Evolutionary conservation across 2,113 vertebrate genomes (phyloP).

Genomic region (Sorex araneus): DNA sequence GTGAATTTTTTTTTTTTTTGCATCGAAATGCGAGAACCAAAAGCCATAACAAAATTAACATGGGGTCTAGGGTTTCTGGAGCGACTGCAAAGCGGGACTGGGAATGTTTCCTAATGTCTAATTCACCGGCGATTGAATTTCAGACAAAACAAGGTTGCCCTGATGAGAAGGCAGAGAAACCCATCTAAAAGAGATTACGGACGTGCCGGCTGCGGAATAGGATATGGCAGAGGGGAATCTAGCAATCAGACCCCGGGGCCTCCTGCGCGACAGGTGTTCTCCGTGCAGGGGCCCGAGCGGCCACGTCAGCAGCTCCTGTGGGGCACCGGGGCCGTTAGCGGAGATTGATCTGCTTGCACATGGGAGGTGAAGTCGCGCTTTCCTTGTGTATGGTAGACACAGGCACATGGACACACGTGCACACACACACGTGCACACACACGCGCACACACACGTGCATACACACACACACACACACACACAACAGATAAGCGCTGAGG

Average conservation of each 20-base stretch:
- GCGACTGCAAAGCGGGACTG: constrained; percentile 65
- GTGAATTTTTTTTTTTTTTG: constrained; percentile 72
- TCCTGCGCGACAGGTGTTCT: constrained; percentile 33
- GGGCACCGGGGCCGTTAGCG: constrained; percentile 10
- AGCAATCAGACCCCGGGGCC: constrained; percentile 63
- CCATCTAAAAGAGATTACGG: constrained; percentile 83
- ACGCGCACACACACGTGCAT: too few species aligned
- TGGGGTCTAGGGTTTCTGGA: constrained; percentile 70
- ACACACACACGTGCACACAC: too few species aligned
- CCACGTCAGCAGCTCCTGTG: neutral
- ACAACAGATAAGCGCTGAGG: too few species aligned
- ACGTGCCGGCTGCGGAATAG: constrained; percentile 84
- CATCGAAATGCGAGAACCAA: constrained; percentile 86
- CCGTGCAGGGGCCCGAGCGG: constrained; percentile 46
- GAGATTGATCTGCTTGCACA: constrained; percentile 36
- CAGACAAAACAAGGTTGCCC: constrained; percentile 87
- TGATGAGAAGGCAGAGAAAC: constrained; percentile 85
- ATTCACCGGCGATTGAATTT: constrained; percentile 94
- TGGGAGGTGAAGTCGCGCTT: constrained; percentile 43
- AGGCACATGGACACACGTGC: too few species aligned
- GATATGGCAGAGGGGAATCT: constrained; percentile 75
- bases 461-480: too few species aligned
- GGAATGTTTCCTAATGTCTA: constrained; percentile 89
- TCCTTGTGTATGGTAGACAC: too few species aligned
- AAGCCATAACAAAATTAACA: constrained; percentile 87